Evolutionary conservation across 2,113 vertebrate genomes (phyloP).

Genomic region (Scomber japonicus): DNA sequence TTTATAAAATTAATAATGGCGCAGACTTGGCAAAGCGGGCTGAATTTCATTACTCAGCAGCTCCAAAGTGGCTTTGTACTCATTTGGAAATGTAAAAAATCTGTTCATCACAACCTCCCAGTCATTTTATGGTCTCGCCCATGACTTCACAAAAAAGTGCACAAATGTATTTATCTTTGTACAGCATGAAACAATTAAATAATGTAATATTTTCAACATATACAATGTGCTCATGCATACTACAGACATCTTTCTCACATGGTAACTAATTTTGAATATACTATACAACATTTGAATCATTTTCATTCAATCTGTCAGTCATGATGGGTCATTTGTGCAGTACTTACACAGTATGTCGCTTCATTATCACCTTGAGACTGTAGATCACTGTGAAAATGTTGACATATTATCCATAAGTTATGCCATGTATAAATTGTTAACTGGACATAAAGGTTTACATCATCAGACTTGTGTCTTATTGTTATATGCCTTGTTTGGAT

Average conservation of each 20-base stretch:
- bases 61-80: slow-evolving; percentile 33
- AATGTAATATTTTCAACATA: neutral
- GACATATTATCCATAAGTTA: no score
- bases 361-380: no score
- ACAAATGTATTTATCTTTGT: neutral
- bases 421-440: no score
- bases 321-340: no score
- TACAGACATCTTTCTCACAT: neutral
- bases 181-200: no score
- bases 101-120: neutral
- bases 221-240: neutral
- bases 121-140: neutral
- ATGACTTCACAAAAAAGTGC: no score
- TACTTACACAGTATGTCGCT: no score
- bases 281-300: no score
- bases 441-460: no score
- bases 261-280: neutral
- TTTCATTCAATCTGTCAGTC: no score
- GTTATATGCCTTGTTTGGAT: neutral
- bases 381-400: no score
- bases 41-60: slow-evolving; percentile 9
- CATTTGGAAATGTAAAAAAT: slow-evolving; percentile 33
- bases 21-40: slow-evolving; percentile 42
- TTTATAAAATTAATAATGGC: slow-evolving; percentile 40
- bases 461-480: no score